Evolutionary conservation across 1,140 invertebrate genomes (phyloP).

Genomic region (Dreissena rostriformis): DNA sequence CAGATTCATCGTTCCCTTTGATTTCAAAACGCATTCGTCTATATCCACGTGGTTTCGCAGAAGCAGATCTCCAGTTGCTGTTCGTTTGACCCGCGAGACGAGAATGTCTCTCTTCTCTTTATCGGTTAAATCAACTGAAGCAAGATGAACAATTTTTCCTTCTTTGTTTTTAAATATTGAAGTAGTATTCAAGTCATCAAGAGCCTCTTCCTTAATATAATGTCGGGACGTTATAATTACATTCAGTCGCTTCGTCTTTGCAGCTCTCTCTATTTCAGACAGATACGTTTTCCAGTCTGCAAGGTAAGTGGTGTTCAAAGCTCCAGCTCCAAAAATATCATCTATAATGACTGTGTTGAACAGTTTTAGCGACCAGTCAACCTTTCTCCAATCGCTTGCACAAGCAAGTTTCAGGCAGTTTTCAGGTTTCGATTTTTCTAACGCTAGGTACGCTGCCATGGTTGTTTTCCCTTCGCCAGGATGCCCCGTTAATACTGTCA

Average conservation of each 20-base stretch:
- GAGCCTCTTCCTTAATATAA: slow-evolving; percentile 25
- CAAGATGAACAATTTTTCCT: neutral
- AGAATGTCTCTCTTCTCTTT: neutral
- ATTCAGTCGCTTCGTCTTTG: neutral
- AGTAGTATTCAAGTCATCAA: neutral
- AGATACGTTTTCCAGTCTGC: slow-evolving; percentile 1
- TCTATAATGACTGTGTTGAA: slow-evolving; percentile 27
- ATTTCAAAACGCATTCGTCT: neutral
- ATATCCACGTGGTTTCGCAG: neutral
- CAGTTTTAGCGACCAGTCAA: neutral
- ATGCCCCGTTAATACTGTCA: slow-evolving; percentile 7
- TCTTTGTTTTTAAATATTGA: slow-evolving; percentile 11
- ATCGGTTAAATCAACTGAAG: neutral
- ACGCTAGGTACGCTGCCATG: slow-evolving; percentile 6
- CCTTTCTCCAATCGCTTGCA: slow-evolving; percentile 2
- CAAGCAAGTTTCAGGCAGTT: neutral
- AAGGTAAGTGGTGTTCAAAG: neutral
- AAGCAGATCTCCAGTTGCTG: neutral
- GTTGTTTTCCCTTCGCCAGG: slow-evolving; percentile 40
- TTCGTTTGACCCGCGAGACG: neutral
- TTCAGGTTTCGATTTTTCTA: neutral
- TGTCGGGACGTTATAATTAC: slow-evolving; percentile 33
- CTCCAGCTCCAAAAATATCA: slow-evolving; percentile 35
- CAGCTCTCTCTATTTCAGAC: slow-evolving; percentile 4
- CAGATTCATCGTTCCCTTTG: neutral